Evolutionary conservation across 2,888 invertebrate species (phyloP), one percentile per base, ranked within the genome.

Genomic region (Doris montereyensis): DNA sequence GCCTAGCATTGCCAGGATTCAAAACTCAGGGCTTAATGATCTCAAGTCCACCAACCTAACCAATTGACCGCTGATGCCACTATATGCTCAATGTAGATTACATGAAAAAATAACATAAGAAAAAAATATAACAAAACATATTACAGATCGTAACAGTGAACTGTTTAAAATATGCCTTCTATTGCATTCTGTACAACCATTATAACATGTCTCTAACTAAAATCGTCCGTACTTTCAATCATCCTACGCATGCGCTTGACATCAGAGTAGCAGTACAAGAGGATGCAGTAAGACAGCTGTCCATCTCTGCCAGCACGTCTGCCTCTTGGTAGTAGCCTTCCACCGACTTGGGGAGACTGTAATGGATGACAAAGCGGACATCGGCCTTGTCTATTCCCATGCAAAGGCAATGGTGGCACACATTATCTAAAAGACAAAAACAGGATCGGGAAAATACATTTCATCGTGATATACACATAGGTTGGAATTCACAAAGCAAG

Each of bases 301-400:
- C 97, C 97, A 92, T 99, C 99, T 72, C 99, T 93, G 0, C 99
- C 99, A 4, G 98, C 98, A 77, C 99, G 93, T 99, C 99, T 17
- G 97, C 95, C 93, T 99, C 99, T 92, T 99, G 98, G 92, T 99
- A 99, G 91, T 97, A 98, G 0, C 97, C 97, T 92, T 99, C 98
- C 85, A 98, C 95, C 0, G 97, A 97, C 93, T 97, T 97, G 52
- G 98, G 97, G 88, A 98, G 89, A 2, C 97, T 95, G 92, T 95
- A 96, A 91, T 98, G 98, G 77, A 98, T 94, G 1, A 98, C 98
- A 92, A 95, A 98, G 32, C 91, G 81, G 10, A 92, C 91, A 84
- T 92, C 91, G 2, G 91, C 88, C 84, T 92, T 92, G 85, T 92
- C 92, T 75, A 92, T 91, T 32, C 92, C 92, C 92, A 92, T 92